Percentiles rank a stretch among this genome's conserved stretches.
phyloP scores from a whole-genome alignment of 2,888 invertebrate species.

The Eupeodes luniger region DNA sequence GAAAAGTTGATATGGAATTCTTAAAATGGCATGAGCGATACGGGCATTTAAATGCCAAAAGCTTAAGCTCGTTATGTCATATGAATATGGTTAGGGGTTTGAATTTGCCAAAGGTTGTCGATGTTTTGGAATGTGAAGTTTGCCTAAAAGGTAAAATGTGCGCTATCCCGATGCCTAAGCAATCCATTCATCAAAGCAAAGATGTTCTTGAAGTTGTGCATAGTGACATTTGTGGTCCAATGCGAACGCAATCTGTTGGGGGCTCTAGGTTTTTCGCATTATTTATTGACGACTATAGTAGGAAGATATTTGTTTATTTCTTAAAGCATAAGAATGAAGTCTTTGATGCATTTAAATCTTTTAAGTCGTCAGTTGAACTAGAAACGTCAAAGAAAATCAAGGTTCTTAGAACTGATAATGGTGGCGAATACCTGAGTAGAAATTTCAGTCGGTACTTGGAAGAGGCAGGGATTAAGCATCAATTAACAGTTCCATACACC shows the following conservation, averaged over 20 bases:
- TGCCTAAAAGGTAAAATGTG: too few species aligned
- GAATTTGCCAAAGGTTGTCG: neutral
- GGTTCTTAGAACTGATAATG: neutral
- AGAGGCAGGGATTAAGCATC: neutral
- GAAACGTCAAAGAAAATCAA: neutral
- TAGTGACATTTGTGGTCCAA: too few species aligned
- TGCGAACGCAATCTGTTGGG: too few species aligned
- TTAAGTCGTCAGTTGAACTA: neutral
- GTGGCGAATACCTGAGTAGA: neutral
- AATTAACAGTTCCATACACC: neutral
- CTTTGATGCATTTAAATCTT: neutral
- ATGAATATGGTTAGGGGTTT: neutral
- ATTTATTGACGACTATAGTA: too few species aligned
- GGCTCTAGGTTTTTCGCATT: neutral
- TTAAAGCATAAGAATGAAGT: neutral
- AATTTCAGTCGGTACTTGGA: neutral
- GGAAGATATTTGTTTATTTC: too few species aligned
- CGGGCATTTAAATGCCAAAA: neutral
- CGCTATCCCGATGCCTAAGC: neutral
- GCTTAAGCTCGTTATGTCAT: neutral
- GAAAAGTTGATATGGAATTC: neutral
- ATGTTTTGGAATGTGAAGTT: too few species aligned
- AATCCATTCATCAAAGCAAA: neutral
- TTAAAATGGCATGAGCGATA: neutral
- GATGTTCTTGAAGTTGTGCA: neutral